Conservation (phyloP, 2,888 invertebrate species). For the Tenthredo scrophulariae region DNA sequence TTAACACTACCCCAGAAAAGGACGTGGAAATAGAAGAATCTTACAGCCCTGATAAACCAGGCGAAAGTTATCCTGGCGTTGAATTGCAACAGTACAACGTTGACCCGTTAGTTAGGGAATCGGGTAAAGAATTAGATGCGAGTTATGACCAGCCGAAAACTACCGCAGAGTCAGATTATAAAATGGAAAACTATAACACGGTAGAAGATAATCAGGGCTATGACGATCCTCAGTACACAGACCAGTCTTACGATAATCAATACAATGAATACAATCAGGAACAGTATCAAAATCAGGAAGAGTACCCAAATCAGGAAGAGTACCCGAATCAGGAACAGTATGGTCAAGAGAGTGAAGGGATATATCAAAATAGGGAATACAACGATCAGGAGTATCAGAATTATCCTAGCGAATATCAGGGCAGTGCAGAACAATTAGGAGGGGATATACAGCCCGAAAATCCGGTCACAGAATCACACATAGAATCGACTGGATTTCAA, state of each 20-base stretch:
- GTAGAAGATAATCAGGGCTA: conserved; percentile 34
- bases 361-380: conserved; percentile 43
- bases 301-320: conserved; percentile 63
- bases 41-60: neutral
- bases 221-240: conserved; percentile 23
- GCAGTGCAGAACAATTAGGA: neutral
- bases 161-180: conserved; percentile 19
- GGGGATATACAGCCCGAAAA: neutral
- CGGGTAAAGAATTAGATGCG: neutral
- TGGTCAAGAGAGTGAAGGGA: conserved; percentile 52
- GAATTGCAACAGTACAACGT: neutral
- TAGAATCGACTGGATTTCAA: neutral
- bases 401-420: conserved; percentile 37
- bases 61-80: neutral
- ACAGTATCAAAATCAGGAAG: conserved; percentile 62
- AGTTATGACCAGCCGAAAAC: neutral
- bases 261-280: conserved; percentile 68
- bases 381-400: conserved; percentile 51
- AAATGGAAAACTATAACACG: conserved; percentile 35
- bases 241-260: conserved; percentile 36
- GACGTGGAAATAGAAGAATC: neutral
- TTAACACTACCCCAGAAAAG: neutral
- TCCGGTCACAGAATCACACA: neutral
- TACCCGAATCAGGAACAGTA: conserved; percentile 63
- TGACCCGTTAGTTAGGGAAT: neutral